These are phyloP conservation scores for Siniperca obscura DNA, from an alignment of 2,797 vertebrate genomes.

Conservation along the genomic window DNA sequence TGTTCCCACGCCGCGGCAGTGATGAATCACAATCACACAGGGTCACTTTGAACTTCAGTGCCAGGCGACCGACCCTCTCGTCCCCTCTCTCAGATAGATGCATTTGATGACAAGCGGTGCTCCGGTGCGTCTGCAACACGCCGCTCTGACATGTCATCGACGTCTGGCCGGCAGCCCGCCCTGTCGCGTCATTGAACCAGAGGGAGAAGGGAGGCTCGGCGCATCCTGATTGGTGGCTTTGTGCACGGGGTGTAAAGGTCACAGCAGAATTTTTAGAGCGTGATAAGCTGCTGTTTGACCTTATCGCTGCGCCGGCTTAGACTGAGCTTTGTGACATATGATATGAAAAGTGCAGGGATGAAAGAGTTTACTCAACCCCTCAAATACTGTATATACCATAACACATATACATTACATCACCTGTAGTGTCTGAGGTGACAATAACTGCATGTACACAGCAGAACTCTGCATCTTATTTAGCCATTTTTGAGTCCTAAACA, in stretches of 20 bases:
- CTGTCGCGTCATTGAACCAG: background rate
- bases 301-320: slow-evolving; percentile 44
- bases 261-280: slow-evolving; percentile 17
- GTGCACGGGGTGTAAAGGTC: slow-evolving; percentile 61
- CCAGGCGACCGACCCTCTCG: slow-evolving; percentile 16
- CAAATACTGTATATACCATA: background rate
- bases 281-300: slow-evolving; percentile 66
- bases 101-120: slow-evolving; percentile 70
- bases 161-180: slow-evolving; percentile 42
- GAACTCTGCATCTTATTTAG: background rate
- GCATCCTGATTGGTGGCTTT: slow-evolving; percentile 32
- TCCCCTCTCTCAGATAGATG: slow-evolving; percentile 63
- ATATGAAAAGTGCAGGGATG: slow-evolving; percentile 53
- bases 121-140: slow-evolving; percentile 58
- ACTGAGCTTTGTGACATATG: slow-evolving; percentile 50
- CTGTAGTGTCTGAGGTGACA: background rate
- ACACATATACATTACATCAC: background rate
- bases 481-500: background rate
- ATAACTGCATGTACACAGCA: background rate
- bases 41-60: slow-evolving; percentile 74
- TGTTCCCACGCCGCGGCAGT: slow-evolving; percentile 52
- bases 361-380: slow-evolving; percentile 43
- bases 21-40: slow-evolving; percentile 67
- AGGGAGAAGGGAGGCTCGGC: background rate
- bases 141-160: slow-evolving; percentile 63